A percentile compares a stretch with the other conserved stretches of the same genome.
These are phyloP conservation scores for Latrodectus hesperus DNA, from an alignment of 2,888 invertebrate species.

Conservation along the genomic window DNA sequence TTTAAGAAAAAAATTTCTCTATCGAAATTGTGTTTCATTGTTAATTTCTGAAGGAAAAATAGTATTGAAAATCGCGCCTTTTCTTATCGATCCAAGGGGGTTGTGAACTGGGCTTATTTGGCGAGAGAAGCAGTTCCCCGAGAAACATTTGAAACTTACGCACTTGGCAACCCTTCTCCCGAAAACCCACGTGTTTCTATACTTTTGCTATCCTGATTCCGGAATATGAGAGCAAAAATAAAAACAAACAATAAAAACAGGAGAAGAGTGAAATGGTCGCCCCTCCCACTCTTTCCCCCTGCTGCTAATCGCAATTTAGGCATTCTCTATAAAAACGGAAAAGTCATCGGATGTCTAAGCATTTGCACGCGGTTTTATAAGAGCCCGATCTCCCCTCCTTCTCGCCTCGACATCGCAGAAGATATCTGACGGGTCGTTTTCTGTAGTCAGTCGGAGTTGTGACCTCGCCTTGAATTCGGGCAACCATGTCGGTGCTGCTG, in stretches of 20 bases:
- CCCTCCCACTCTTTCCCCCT: constrained; percentile 25
- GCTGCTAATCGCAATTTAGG: constrained; percentile 49
- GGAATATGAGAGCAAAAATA: constrained; percentile 29
- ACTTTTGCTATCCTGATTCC: constrained; percentile 51
- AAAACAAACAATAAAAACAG: constrained; percentile 31
- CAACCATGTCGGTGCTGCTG: constrained; percentile 31
- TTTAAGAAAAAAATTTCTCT: no score
- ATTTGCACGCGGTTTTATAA: constrained; percentile 11
- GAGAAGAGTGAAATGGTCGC: constrained; percentile 14
- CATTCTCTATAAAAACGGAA: constrained; percentile 59
- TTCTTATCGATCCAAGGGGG: not conserved
- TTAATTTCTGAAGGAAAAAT: no score
- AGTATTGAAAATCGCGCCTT: no score
- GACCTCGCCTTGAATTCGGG: constrained; percentile 43
- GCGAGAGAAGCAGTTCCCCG: constrained; percentile 11
- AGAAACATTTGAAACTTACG: constrained; percentile 1
- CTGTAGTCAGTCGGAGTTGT: constrained; percentile 15
- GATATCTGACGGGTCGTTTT: not conserved
- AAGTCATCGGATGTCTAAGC: constrained; percentile 37
- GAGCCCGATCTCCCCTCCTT: constrained; percentile 11
- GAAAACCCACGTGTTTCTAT: constrained; percentile 51
- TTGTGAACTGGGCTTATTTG: constrained; percentile 17
- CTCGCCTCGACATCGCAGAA: not conserved
- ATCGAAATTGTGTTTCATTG: no score
- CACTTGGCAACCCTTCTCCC: constrained; percentile 56